A percentile compares a stretch with the other conserved stretches of the same genome.
Conservation (phyloP, 2,888 invertebrate genomes). For the Cheilosia vernalis region DNA sequence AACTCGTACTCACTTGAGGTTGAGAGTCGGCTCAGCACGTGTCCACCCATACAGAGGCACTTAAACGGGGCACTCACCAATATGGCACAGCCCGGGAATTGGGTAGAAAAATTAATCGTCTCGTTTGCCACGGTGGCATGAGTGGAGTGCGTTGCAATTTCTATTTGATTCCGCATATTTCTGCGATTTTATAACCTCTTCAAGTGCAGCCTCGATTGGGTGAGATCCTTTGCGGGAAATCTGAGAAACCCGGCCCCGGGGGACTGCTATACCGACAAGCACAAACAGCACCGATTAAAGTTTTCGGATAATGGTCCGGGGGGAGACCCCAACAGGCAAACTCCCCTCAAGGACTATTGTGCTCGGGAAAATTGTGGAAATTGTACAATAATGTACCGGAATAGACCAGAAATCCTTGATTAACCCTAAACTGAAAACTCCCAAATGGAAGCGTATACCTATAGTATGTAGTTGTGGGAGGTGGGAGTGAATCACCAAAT, state of each 20-base stretch:
- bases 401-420: slow-evolving; percentile 69
- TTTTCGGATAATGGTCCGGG: slow-evolving; percentile 59
- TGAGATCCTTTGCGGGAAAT: slow-evolving; percentile 13
- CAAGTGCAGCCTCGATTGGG: slow-evolving; percentile 14
- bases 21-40: slow-evolving; percentile 55
- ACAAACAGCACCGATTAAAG: slow-evolving; percentile 69
- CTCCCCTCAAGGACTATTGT: slow-evolving; percentile 52
- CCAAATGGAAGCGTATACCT: slow-evolving; percentile 14
- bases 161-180: slow-evolving; percentile 24
- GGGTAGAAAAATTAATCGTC: slow-evolving; percentile 61
- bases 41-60: slow-evolving; percentile 12
- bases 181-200: slow-evolving; percentile 48
- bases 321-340: neutral
- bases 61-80: slow-evolving; percentile 22
- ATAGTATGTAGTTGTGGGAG: slow-evolving; percentile 6
- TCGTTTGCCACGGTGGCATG: slow-evolving; percentile 29
- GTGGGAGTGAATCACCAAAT: slow-evolving; percentile 52
- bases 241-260: slow-evolving; percentile 48
- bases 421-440: slow-evolving; percentile 70
- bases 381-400: slow-evolving; percentile 61
- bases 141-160: slow-evolving; percentile 22
- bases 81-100: slow-evolving; percentile 33
- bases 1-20: slow-evolving; percentile 51
- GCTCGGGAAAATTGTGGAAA: slow-evolving; percentile 40
- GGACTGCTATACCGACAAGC: slow-evolving; percentile 48